Percentiles rank a stretch among this genome's conserved stretches.
Evolutionary conservation across 2,888 invertebrate genomes (phyloP).

Genomic region (Melanophora roralis): DNA sequence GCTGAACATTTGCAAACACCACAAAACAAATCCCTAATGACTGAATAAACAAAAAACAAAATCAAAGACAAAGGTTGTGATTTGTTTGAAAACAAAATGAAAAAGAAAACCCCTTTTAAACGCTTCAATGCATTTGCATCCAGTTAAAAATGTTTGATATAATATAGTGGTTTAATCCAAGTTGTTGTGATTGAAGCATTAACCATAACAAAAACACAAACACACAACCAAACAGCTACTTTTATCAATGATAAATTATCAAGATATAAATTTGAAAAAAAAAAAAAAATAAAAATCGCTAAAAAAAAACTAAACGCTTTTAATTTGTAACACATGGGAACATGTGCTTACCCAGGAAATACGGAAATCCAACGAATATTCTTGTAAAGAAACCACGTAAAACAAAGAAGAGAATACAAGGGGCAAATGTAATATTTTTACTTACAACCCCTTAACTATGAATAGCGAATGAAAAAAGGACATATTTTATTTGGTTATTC

Average conservation of each 20-base stretch:
- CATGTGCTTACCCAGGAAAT: slow-evolving; percentile 32
- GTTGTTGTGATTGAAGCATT: slow-evolving; percentile 1
- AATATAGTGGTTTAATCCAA: slow-evolving; percentile 13
- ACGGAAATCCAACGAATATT: not conserved
- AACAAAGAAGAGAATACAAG: not conserved
- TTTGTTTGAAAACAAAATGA: not conserved
- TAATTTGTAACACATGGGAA: slow-evolving; percentile 40
- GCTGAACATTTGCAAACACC: slow-evolving; percentile 13
- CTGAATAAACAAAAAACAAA: slow-evolving; percentile 6
- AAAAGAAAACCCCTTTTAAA: slow-evolving; percentile 52
- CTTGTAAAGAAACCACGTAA: slow-evolving; percentile 45
- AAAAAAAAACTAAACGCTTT: slow-evolving; percentile 31
- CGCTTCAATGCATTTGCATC: slow-evolving; percentile 56
- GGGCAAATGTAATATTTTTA: not conserved
- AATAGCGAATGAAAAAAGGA: not conserved
- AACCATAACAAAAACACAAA: slow-evolving; percentile 25
- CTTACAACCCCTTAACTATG: slow-evolving; percentile 1
- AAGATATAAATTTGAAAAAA: slow-evolving; percentile 14
- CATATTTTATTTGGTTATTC: not conserved
- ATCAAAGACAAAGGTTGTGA: not conserved
- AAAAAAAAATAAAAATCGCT: not conserved
- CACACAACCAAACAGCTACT: too few species aligned
- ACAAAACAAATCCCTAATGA: slow-evolving; percentile 36
- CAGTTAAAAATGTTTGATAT: slow-evolving; percentile 37
- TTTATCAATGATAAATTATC: slow-evolving; percentile 52